Evolutionary conservation across 37 sponge, comb jelly and placozoan genomes (phyloP).

Genomic region (Mnemiopsis leidyi): DNA sequence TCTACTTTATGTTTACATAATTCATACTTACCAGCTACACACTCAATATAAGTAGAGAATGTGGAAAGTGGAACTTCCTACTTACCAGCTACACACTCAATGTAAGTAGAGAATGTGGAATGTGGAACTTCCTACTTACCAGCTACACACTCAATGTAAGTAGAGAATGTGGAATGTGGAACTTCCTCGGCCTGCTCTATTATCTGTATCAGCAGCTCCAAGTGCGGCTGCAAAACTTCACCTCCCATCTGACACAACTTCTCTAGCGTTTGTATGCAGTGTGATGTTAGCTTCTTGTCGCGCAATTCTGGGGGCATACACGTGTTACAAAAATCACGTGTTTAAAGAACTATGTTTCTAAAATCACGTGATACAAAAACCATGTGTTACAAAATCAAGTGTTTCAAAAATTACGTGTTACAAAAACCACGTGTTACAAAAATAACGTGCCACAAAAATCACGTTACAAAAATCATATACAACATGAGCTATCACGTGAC

Average conservation of each 20-base stretch:
- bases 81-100: slow-evolving; percentile 29
- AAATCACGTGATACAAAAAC: too few relatives aligned
- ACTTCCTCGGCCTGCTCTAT: slow-evolving; percentile 26
- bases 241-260: slow-evolving; percentile 7
- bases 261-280: slow-evolving; percentile 34
- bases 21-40: slow-evolving; percentile 31
- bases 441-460: too few relatives aligned
- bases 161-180: neutral
- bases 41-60: neutral
- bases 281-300: neutral
- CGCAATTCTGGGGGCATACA: slow-evolving; percentile 2
- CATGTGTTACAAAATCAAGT: too few relatives aligned
- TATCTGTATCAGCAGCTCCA: slow-evolving; percentile 24
- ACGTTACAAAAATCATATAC: too few relatives aligned
- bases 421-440: too few relatives aligned
- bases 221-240: slow-evolving; percentile 21
- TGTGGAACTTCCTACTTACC: slow-evolving; percentile 33
- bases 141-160: neutral
- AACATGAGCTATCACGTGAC: too few relatives aligned
- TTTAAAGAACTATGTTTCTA: too few relatives aligned
- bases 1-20: too few relatives aligned
- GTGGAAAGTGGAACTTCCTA: neutral
- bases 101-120: neutral
- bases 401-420: too few relatives aligned
- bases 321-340: too few relatives aligned